Evolutionary conservation across 1,140 invertebrate genomes (phyloP), one percentile per base, ranked within the genome.

Genomic region (Saccostrea cuccullata): DNA sequence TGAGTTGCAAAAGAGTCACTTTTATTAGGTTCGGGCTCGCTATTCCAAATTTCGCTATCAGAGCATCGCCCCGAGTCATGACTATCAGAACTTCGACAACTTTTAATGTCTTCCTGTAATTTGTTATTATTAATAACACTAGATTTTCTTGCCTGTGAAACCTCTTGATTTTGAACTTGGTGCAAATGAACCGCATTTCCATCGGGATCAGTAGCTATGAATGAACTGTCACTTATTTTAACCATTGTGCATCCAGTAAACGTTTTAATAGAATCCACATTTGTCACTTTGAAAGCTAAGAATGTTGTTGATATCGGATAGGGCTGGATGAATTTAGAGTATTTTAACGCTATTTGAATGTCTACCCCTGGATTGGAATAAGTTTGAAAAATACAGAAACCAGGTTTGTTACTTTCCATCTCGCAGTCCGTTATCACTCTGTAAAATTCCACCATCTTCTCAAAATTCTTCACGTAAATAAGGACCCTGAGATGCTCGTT

Each of bases 361-460:
- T 88, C 87, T 56, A 89, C 23, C 2, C 91, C 91, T 12, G 85
- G 86, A 47, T 87, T 82, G 11, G 86, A 64, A 36, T 91, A 91
- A 13, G 92, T 36, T 15, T 88, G 86, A 83, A 93, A 93, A 26
- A 92, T 83, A 85, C 92, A 92, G 56, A 93, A 93, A 17, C 91
- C 92, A 3, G 90, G 87, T 82, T 92, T 93, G 3, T 82, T 90
- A 82, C 91, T 92, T 84, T 92, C 91, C 90, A 92, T 92, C 86
- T 92, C 92, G 1, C 87, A 84, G 73, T 90, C 91, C 12, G 92
- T 92, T 3, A 93, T 60, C 13, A 92, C 60, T 6, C 92, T 86
- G 85, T 93, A 93, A 83, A 93, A 93, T 58, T 93, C 91, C 83
- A 92, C 88, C 92, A 93, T 93, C 26, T 90, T 86, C 20, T 85